Evolutionary conservation across 2,113 vertebrate genomes (phyloP).

Genomic region (Ictalurus furcatus): DNA sequence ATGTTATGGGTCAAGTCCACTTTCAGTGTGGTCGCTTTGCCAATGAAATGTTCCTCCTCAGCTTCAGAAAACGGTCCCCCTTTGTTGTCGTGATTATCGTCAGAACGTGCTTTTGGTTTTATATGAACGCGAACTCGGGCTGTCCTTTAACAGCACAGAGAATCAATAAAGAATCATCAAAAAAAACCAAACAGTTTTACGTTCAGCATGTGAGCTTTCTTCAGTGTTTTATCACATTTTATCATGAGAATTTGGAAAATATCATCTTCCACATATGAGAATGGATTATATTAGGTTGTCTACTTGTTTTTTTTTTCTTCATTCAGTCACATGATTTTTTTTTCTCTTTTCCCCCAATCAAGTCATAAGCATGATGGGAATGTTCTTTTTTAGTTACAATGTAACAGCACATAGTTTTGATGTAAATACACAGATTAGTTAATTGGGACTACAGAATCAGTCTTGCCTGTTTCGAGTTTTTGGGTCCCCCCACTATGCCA

Average conservation of each 20-base stretch:
- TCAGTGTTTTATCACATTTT: background rate
- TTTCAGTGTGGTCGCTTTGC: slow-evolving; percentile 29
- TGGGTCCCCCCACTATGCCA: background rate
- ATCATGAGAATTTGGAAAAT: slow-evolving; percentile 8
- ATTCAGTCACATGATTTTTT: background rate
- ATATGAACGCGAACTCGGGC: slow-evolving; percentile 45
- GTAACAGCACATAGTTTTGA: background rate
- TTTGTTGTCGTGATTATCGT: slow-evolving; percentile 41
- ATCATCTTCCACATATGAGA: background rate
- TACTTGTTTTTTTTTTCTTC: background rate
- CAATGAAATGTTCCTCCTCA: slow-evolving; percentile 15
- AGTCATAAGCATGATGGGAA: background rate
- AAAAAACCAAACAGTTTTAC: slow-evolving; percentile 9
- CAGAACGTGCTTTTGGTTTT: slow-evolving; percentile 54
- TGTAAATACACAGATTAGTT: too few relatives aligned
- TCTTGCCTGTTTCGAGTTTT: too few relatives aligned
- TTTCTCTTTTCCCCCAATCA: too few relatives aligned
- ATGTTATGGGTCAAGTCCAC: background rate
- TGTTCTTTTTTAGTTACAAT: background rate
- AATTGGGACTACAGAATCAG: too few relatives aligned
- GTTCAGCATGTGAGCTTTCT: slow-evolving; percentile 4
- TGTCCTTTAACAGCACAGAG: slow-evolving; percentile 24
- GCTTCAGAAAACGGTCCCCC: slow-evolving; percentile 29
- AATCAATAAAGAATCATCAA: slow-evolving; percentile 51
- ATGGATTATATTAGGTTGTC: background rate